Evolutionary conservation across 2,888 invertebrate genomes (phyloP).

Genomic region (Catotricha subobsoleta): DNA sequence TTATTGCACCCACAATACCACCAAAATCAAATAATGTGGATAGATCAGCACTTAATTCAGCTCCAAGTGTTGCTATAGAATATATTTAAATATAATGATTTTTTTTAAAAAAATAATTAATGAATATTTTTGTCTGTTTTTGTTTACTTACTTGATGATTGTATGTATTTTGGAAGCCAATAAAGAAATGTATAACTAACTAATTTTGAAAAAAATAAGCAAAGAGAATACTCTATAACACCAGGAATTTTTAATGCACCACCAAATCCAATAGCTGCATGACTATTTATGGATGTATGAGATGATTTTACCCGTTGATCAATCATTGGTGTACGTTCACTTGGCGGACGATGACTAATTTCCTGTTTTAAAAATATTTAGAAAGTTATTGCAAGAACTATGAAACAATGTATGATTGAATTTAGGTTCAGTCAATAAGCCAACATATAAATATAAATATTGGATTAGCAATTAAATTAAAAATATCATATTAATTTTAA

Average conservation of each 20-base stretch:
- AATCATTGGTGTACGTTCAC: conserved; percentile 17
- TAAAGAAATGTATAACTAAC: conserved; percentile 94
- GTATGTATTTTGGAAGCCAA: conserved; percentile 87
- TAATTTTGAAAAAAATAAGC: conserved; percentile 88
- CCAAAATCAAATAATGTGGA: conserved; percentile 78
- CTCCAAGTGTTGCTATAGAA: conserved; percentile 42
- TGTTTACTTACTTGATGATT: conserved; percentile 53
- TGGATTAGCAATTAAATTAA: too few relatives aligned
- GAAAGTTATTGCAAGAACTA: too few relatives aligned
- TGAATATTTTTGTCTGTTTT: not conserved
- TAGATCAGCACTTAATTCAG: conserved; percentile 53
- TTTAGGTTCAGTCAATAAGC: too few relatives aligned
- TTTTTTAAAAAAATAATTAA: not conserved
- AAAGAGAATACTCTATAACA: conserved; percentile 81
- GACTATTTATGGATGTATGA: not conserved
- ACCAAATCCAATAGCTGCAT: conserved; percentile 49
- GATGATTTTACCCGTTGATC: not conserved
- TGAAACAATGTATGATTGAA: too few relatives aligned
- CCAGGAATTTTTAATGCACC: conserved; percentile 76
- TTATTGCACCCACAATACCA: conserved; percentile 74
- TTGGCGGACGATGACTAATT: conserved; percentile 11
- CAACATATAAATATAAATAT: too few relatives aligned
- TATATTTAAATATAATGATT: conserved; percentile 6
- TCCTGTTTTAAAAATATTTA: conserved; percentile 8
- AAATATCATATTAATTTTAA: too few relatives aligned